Evolutionary conservation across 1,140 invertebrate species (phyloP).

Genomic region (Dendroctonus valens): DNA sequence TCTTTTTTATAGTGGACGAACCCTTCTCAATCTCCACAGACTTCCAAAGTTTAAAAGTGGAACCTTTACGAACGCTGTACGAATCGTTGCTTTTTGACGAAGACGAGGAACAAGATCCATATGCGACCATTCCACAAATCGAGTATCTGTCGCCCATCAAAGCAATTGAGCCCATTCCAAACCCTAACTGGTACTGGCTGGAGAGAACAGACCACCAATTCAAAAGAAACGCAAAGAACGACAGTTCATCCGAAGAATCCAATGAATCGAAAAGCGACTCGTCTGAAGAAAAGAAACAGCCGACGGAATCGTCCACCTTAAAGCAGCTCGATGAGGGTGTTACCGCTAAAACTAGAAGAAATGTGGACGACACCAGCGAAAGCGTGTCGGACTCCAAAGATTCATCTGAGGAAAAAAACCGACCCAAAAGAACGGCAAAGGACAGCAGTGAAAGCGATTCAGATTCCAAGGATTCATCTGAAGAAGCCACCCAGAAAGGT

Average conservation of each 20-base stretch:
- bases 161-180: not conserved
- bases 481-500: too few relatives aligned
- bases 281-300: slow-evolving; percentile 13
- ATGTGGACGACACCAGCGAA: too few relatives aligned
- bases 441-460: too few relatives aligned
- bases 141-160: too few relatives aligned
- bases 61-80: slow-evolving; percentile 2
- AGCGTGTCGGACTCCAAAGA: too few relatives aligned
- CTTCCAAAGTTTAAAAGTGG: not conserved
- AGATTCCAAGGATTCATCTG: too few relatives aligned
- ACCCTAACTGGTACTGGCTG: not conserved
- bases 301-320: too few relatives aligned
- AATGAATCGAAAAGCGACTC: slow-evolving; percentile 15
- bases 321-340: too few relatives aligned
- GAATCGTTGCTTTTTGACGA: not conserved
- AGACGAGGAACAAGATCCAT: not conserved
- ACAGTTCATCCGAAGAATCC: slow-evolving; percentile 8
- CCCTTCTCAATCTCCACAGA: not conserved
- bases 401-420: too few relatives aligned
- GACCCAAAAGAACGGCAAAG: too few relatives aligned
- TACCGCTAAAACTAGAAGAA: too few relatives aligned
- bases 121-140: too few relatives aligned
- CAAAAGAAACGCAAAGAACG: slow-evolving; percentile 18
- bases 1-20: not conserved
- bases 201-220: not conserved